Percentiles rank a stretch among this genome's conserved stretches.
Conservation (phyloP, 2,888 invertebrate species). For the Lepetodrilus schrolli region DNA sequence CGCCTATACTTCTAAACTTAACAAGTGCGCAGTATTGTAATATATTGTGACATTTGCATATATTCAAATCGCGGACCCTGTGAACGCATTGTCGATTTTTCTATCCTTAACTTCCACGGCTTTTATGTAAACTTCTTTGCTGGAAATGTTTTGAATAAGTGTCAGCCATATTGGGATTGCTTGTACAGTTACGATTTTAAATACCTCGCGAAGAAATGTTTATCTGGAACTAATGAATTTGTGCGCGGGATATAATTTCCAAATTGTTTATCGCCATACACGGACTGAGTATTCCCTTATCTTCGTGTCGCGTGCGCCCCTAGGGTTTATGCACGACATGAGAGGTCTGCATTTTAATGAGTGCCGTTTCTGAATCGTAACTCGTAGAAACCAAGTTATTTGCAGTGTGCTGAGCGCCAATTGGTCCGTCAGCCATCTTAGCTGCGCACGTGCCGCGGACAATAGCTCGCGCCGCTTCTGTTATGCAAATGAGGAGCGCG, state of each 20-base stretch:
- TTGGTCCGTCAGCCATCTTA: constrained; percentile 17
- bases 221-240: not conserved
- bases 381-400: constrained; percentile 21
- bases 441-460: constrained; percentile 45
- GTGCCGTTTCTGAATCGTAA: constrained; percentile 18
- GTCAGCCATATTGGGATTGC: too few relatives aligned
- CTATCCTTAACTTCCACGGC: too few relatives aligned
- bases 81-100: too few relatives aligned
- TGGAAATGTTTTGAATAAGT: too few relatives aligned
- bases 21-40: too few relatives aligned
- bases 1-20: too few relatives aligned
- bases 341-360: constrained; percentile 21
- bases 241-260: not conserved
- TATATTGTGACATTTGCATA: too few relatives aligned
- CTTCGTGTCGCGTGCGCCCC: constrained; percentile 5
- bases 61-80: constrained; percentile 11
- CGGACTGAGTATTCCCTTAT: not conserved
- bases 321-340: not conserved
- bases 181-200: too few relatives aligned
- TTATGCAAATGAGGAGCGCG: constrained; percentile 62
- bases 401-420: constrained; percentile 7
- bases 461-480: constrained; percentile 47
- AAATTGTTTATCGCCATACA: constrained; percentile 7
- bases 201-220: too few relatives aligned
- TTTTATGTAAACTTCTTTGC: too few relatives aligned